Conservation (phyloP, 2,888 invertebrate genomes). For the Mantis religiosa region DNA sequence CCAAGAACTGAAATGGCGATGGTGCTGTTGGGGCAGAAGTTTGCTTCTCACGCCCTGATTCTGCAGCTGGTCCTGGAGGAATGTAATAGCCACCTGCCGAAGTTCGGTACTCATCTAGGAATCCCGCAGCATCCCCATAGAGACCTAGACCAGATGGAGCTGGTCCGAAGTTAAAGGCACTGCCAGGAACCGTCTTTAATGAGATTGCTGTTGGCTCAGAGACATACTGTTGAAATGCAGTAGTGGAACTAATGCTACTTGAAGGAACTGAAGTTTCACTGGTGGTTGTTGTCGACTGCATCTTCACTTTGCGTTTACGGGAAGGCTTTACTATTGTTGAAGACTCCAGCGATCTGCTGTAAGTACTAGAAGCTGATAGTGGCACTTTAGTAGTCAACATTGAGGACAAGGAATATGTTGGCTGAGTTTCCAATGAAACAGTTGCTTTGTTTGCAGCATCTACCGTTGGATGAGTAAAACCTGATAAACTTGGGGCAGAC, state of each 20-base stretch:
- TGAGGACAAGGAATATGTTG: constrained; percentile 17
- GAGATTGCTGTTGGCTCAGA: constrained; percentile 49
- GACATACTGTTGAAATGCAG: constrained; percentile 58
- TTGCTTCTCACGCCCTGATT: constrained; percentile 40
- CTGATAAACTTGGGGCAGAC: constrained; percentile 4
- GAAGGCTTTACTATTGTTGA: constrained; percentile 28
- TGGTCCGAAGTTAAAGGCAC: constrained; percentile 80
- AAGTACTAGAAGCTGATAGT: constrained; percentile 1
- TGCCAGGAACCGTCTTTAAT: constrained; percentile 63
- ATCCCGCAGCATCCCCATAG: constrained; percentile 61
- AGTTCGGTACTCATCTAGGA: constrained; percentile 64
- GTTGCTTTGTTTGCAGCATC: constrained; percentile 16
- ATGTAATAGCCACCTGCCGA: constrained; percentile 58
- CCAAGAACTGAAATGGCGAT: constrained; percentile 40
- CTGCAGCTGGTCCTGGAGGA: constrained; percentile 37
- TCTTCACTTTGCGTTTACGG: constrained; percentile 32
- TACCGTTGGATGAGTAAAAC: background rate
- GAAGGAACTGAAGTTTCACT: background rate
- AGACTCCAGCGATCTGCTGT: constrained; percentile 9
- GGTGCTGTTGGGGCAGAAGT: constrained; percentile 47
- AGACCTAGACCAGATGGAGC: constrained; percentile 57
- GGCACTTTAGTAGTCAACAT: constrained; percentile 15
- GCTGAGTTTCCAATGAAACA: constrained; percentile 18
- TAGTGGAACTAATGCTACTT: constrained; percentile 32
- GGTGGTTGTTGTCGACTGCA: constrained; percentile 15